Conservation (phyloP, 1,140 invertebrate species). For the Pachypeltis micranthus region DNA sequence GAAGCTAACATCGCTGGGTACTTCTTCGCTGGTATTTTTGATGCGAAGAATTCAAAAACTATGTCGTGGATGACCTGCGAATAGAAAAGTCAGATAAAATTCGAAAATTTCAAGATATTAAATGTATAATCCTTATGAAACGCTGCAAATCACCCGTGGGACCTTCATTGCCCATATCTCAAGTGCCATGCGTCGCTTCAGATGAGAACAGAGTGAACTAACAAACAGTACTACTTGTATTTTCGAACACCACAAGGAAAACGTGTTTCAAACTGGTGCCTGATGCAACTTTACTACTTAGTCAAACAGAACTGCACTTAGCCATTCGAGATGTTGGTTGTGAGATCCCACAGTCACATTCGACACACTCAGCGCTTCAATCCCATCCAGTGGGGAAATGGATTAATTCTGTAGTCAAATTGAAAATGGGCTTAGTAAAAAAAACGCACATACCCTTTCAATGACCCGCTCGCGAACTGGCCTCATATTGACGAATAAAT, state of each 20-base stretch:
- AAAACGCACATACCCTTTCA: conserved; percentile 26
- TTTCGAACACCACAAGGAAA: no score
- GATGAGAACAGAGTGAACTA: no score
- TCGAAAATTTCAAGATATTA: background rate
- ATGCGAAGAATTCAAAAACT: conserved; percentile 25
- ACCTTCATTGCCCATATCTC: background rate
- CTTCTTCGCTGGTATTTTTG: conserved; percentile 30
- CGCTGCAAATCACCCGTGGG: background rate
- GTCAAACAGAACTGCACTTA: no score
- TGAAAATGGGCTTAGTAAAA: background rate
- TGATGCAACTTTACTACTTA: no score
- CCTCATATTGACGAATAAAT: conserved; percentile 44
- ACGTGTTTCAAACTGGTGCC: no score
- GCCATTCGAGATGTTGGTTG: no score
- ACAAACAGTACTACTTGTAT: no score
- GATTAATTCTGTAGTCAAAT: background rate
- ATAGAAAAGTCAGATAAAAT: conserved; percentile 8
- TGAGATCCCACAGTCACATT: no score
- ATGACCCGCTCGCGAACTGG: conserved; percentile 42
- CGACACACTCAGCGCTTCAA: no score
- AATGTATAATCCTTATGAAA: conserved; percentile 3
- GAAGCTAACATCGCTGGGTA: conserved; percentile 38
- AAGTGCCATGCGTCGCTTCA: no score
- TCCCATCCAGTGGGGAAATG: no score
- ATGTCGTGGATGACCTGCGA: conserved; percentile 24